phyloP scores from a whole-genome alignment of 2,888 invertebrate species.

The Campoplex capitator region DNA sequence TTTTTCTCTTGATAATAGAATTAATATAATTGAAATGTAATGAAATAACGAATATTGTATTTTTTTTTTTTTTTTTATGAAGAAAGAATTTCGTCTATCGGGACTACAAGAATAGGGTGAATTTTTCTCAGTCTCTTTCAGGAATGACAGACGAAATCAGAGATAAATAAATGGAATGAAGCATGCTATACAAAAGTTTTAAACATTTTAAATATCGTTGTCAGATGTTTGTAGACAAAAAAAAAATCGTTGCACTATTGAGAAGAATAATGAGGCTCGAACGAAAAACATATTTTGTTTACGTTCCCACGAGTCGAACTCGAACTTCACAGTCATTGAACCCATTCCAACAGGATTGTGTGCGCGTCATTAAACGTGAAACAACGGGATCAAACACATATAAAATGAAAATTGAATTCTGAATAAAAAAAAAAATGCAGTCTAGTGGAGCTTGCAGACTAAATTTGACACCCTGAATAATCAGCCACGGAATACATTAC shows the following conservation, averaged over 20 bases:
- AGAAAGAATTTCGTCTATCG: no score
- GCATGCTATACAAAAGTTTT: no score
- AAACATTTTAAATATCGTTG: no score
- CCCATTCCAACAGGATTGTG: neutral
- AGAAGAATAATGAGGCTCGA: neutral
- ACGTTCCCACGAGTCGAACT: neutral
- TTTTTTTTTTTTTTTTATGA: no score
- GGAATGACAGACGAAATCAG: no score
- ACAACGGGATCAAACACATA: neutral
- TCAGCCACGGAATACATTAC: neutral
- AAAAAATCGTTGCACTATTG: neutral
- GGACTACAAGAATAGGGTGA: no score
- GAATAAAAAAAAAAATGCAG: neutral
- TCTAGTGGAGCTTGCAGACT: neutral
- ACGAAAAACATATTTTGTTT: neutral
- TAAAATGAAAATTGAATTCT: neutral
- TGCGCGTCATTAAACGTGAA: neutral
- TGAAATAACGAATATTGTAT: no score
- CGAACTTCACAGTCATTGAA: neutral
- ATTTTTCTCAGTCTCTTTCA: no score
- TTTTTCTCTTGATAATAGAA: no score
- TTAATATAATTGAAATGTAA: no score
- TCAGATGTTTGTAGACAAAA: neutral
- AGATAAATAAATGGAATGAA: no score
- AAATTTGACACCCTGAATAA: neutral